Evolutionary conservation across 2,888 invertebrate species (phyloP).

Genomic region (Cheilosia variabilis): DNA sequence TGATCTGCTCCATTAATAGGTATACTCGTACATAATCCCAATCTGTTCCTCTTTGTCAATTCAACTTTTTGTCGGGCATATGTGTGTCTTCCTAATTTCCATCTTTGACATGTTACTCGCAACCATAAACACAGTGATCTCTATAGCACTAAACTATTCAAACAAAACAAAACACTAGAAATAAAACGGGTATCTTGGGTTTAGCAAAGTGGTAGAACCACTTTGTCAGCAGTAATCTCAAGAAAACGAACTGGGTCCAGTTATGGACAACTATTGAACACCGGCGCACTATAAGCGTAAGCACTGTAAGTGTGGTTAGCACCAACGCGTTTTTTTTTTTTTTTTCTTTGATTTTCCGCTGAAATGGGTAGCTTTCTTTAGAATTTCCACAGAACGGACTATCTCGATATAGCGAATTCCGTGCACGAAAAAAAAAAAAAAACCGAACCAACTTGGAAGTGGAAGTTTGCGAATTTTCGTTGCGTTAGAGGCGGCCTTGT

Average conservation of each 20-base stretch:
- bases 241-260: slow-evolving; percentile 38
- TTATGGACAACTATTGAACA: slow-evolving; percentile 54
- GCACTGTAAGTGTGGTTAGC: slow-evolving; percentile 54
- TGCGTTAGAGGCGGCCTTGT: slow-evolving; percentile 60
- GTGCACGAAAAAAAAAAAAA: slow-evolving; percentile 25
- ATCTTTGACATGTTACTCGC: slow-evolving; percentile 45
- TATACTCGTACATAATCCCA: slow-evolving; percentile 48
- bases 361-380: slow-evolving; percentile 20
- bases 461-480: slow-evolving; percentile 5
- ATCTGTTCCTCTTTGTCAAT: slow-evolving; percentile 1
- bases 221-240: slow-evolving; percentile 70
- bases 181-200: slow-evolving; percentile 50
- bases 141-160: slow-evolving; percentile 25
- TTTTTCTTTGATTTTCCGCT: slow-evolving; percentile 22
- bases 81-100: slow-evolving; percentile 70
- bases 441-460: slow-evolving; percentile 18
- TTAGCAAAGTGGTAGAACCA: slow-evolving; percentile 68
- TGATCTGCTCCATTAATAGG: slow-evolving; percentile 29
- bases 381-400: slow-evolving; percentile 15
- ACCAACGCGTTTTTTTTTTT: slow-evolving; percentile 55
- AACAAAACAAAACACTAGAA: slow-evolving; percentile 21
- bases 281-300: slow-evolving; percentile 38
- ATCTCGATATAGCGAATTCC: slow-evolving; percentile 7
- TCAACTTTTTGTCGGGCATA: slow-evolving; percentile 33
- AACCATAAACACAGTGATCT: slow-evolving; percentile 39